These are phyloP conservation scores for Chaetogeoica ovagalla DNA, from an alignment of 2,888 invertebrate species.

Conservation along the genomic window DNA sequence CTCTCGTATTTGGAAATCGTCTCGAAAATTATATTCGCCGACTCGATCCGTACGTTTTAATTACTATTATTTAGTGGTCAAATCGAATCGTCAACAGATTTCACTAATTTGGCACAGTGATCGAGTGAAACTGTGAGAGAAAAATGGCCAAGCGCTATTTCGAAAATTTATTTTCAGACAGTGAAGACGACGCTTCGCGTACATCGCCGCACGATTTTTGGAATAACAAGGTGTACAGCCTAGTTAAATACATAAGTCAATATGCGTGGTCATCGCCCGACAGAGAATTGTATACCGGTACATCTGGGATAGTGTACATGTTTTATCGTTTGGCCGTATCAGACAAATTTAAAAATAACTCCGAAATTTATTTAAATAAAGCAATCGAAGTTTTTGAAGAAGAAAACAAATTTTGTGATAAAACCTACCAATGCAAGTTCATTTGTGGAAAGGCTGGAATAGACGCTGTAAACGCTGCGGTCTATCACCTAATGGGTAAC, in stretches of 20 bases:
- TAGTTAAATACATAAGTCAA: constrained; percentile 57
- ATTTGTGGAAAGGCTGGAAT: constrained; percentile 80
- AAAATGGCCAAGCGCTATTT: constrained; percentile 46
- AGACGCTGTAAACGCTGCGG: constrained; percentile 71
- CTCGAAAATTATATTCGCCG: too few relatives aligned
- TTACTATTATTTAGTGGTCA: too few relatives aligned
- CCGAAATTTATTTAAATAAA: constrained; percentile 64
- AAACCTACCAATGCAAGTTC: constrained; percentile 63
- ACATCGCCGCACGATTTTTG: constrained; percentile 34
- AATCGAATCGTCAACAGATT: background rate
- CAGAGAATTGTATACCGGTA: constrained; percentile 66
- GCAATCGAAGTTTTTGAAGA: constrained; percentile 67
- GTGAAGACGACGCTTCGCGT: background rate
- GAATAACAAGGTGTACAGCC: constrained; percentile 51
- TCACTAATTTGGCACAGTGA: background rate
- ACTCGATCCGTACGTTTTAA: too few relatives aligned
- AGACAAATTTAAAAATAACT: constrained; percentile 62
- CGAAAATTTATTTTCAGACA: background rate
- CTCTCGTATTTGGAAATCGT: too few relatives aligned
- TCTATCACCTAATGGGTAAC: constrained; percentile 63
- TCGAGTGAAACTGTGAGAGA: background rate
- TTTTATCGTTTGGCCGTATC: constrained; percentile 71
- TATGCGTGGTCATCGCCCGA: constrained; percentile 59
- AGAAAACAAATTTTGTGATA: constrained; percentile 64
- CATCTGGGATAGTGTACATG: constrained; percentile 76